Percentiles rank a stretch among this genome's conserved stretches.
Evolutionary conservation across 2,888 invertebrate species (phyloP).

Genomic region (Acheta domesticus): DNA sequence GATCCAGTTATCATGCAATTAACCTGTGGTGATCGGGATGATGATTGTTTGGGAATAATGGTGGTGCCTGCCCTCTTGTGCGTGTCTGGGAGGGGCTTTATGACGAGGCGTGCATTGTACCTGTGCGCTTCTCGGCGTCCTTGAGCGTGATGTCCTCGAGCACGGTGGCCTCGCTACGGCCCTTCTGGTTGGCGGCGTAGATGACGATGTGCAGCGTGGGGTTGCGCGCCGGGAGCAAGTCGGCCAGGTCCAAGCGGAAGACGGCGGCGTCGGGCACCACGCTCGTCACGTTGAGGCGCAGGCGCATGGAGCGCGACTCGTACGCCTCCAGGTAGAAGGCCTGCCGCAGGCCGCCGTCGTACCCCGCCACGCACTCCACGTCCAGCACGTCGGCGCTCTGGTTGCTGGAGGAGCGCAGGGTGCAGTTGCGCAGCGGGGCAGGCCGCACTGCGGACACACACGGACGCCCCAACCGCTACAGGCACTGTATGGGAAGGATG

Average conservation of each 20-base stretch:
- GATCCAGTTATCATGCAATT: no score
- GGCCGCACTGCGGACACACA: constrained; percentile 63
- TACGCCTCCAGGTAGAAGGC: constrained; percentile 79
- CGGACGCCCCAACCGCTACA: not conserved
- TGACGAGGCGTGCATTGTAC: constrained; percentile 50
- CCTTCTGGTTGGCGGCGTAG: constrained; percentile 81
- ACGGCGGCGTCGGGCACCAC: constrained; percentile 48
- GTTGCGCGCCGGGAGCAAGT: constrained; percentile 57
- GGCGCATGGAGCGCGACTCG: constrained; percentile 64
- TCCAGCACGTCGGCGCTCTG: constrained; percentile 54
- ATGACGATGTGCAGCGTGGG: constrained; percentile 72
- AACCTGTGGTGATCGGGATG: no score
- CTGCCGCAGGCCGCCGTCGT: constrained; percentile 85
- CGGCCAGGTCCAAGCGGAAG: constrained; percentile 55
- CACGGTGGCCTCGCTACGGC: constrained; percentile 74
- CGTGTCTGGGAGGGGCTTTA: not conserved
- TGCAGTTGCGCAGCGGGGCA: constrained; percentile 79
- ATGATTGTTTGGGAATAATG: not conserved
- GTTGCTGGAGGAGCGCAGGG: constrained; percentile 64
- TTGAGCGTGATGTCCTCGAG: constrained; percentile 83
- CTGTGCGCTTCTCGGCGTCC: constrained; percentile 70
- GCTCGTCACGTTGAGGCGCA: constrained; percentile 68
- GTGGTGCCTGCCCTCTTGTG: not conserved
- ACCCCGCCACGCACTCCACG: constrained; percentile 81
- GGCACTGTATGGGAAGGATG: not conserved